Conservation (phyloP, 2,113 vertebrate species). For the Columbina picui region DNA sequence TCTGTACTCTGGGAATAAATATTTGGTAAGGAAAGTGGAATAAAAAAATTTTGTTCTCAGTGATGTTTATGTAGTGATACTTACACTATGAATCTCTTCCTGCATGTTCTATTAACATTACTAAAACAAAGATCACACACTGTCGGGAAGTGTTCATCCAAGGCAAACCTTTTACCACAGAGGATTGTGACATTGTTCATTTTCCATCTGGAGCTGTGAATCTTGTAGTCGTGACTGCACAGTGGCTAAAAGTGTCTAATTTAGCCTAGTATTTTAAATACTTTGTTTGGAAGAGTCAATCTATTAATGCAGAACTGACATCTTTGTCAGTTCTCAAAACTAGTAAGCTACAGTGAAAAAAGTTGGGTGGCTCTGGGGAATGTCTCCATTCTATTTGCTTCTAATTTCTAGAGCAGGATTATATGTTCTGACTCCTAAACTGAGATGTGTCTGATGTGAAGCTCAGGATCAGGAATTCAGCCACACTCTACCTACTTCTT, state of each 20-base stretch:
- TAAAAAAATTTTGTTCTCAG: rapidly evolving
- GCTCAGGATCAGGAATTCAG: neutral
- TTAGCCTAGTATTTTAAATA: neutral
- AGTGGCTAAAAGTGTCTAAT: neutral
- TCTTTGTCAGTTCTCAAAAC: neutral
- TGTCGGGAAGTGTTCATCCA: neutral
- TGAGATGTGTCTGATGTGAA: neutral
- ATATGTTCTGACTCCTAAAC: neutral
- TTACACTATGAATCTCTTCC: neutral
- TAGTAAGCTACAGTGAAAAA: neutral
- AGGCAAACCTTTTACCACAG: neutral
- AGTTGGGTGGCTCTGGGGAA: neutral
- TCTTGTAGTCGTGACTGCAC: neutral
- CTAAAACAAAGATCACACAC: neutral
- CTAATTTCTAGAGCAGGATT: neutral
- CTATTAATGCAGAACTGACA: neutral
- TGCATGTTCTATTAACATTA: neutral
- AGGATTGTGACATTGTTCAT: neutral
- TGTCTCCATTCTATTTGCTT: neutral
- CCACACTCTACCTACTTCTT: neutral
- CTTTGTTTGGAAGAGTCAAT: rapidly evolving
- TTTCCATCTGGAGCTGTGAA: neutral
- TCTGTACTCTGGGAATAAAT: neutral
- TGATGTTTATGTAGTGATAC: neutral
- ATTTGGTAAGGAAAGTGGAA: neutral